Evolutionary conservation across 1,140 invertebrate genomes (phyloP).

Genomic region (Cydia splendana): DNA sequence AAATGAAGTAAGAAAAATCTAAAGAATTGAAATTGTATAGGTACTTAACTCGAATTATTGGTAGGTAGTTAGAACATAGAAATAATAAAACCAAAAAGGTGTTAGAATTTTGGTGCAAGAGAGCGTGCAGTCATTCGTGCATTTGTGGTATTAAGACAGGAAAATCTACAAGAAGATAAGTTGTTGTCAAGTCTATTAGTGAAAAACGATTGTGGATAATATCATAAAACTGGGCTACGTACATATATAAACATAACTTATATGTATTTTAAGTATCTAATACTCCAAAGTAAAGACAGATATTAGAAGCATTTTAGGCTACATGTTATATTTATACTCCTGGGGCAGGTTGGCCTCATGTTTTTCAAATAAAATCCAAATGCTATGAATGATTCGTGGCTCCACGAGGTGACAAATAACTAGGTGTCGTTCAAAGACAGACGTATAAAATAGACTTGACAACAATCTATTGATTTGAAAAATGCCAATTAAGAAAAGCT

Average conservation of each 20-base stretch:
- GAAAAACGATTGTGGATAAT: neutral
- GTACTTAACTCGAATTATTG: neutral
- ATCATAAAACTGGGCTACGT: neutral
- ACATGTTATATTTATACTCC: no score
- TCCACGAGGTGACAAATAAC: neutral
- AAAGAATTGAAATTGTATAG: neutral
- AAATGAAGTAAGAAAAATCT: neutral
- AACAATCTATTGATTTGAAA: neutral
- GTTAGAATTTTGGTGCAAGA: slow-evolving; percentile 5
- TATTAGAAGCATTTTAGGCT: neutral
- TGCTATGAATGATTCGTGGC: neutral
- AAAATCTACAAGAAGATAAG: neutral
- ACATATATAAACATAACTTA: neutral
- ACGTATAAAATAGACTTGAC: slow-evolving; percentile 4
- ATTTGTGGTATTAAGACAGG: neutral
- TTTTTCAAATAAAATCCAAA: no score
- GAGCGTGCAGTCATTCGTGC: slow-evolving; percentile 24
- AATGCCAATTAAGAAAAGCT: neutral
- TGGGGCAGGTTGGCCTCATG: no score
- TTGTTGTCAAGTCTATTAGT: slow-evolving; percentile 5
- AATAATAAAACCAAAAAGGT: neutral
- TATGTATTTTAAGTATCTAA: neutral
- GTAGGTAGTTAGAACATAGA: neutral
- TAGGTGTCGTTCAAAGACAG: no score
- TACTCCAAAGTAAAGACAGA: neutral